phyloP scores from a whole-genome alignment of 2,888 invertebrate genomes.

The Pheosia gnoma region DNA sequence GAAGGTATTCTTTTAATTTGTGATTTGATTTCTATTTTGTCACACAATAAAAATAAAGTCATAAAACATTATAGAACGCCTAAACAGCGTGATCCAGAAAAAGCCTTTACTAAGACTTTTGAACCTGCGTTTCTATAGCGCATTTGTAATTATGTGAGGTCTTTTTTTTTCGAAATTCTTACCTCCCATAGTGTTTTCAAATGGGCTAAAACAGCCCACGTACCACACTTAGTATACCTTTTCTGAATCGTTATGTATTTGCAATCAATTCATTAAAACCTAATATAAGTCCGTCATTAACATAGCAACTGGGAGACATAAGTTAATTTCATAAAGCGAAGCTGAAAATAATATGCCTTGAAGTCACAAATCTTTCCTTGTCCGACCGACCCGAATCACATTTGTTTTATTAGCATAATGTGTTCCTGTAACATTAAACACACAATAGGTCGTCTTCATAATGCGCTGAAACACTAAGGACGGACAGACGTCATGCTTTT shows the following conservation, averaged over 20 bases:
- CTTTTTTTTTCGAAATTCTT: too few relatives aligned
- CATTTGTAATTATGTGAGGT: too few relatives aligned
- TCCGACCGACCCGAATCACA: constrained; percentile 9
- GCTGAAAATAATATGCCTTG: constrained; percentile 7
- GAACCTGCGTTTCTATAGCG: too few relatives aligned
- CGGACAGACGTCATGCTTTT: constrained; percentile 11
- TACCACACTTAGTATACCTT: too few relatives aligned
- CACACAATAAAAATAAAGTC: too few relatives aligned
- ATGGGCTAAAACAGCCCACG: too few relatives aligned
- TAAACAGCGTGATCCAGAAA: too few relatives aligned
- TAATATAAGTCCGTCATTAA: neutral
- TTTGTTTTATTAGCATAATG: constrained; percentile 15
- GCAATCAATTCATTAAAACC: neutral
- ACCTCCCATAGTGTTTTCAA: too few relatives aligned
- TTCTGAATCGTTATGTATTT: neutral
- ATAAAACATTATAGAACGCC: too few relatives aligned
- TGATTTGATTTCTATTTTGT: too few relatives aligned
- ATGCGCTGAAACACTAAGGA: constrained; percentile 18
- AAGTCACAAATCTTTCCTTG: constrained; percentile 10
- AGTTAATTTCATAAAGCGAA: constrained; percentile 4
- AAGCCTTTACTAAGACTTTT: too few relatives aligned
- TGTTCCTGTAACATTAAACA: constrained; percentile 26
- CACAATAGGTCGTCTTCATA: constrained; percentile 28
- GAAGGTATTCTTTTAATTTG: too few relatives aligned
- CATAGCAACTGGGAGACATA: neutral